These are phyloP conservation scores for Ictalurus furcatus DNA, from an alignment of 2,113 vertebrate genomes.

Conservation along the genomic window DNA sequence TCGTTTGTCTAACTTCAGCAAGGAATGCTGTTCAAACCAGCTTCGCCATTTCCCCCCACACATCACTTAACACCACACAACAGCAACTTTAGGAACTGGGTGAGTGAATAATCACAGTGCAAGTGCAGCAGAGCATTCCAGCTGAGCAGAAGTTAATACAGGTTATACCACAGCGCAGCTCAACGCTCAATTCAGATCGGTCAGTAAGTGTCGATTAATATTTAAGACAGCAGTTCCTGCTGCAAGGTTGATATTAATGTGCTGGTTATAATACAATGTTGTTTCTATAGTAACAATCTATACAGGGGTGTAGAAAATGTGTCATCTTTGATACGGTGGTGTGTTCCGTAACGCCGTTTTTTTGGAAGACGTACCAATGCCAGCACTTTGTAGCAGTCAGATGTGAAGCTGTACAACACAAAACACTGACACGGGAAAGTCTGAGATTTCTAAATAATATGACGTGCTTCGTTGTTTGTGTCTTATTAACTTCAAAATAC, in stretches of 20 bases:
- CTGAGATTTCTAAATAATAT: background rate
- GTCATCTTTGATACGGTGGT: background rate
- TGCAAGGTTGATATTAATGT: background rate
- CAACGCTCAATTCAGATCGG: background rate
- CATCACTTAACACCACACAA: background rate
- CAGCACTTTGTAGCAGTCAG: background rate
- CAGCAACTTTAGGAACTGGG: background rate
- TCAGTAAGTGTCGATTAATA: background rate
- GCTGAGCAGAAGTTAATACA: background rate
- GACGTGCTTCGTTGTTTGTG: background rate
- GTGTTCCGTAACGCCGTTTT: no score
- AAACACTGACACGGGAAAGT: background rate
- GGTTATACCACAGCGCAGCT: constrained; percentile 11
- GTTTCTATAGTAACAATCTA: background rate
- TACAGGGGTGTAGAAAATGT: background rate
- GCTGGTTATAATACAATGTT: background rate
- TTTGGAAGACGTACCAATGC: background rate
- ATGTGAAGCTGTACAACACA: background rate
- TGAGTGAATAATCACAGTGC: background rate
- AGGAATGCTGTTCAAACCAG: constrained; percentile 4
- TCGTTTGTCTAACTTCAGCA: background rate
- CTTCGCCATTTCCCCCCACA: background rate
- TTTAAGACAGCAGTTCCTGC: background rate
- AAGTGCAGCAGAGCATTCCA: background rate
- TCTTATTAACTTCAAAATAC: background rate